Evolutionary conservation across 2,797 vertebrate species (phyloP), one percentile per base, ranked within the genome.

Genomic region (Limosa lapponica): DNA sequence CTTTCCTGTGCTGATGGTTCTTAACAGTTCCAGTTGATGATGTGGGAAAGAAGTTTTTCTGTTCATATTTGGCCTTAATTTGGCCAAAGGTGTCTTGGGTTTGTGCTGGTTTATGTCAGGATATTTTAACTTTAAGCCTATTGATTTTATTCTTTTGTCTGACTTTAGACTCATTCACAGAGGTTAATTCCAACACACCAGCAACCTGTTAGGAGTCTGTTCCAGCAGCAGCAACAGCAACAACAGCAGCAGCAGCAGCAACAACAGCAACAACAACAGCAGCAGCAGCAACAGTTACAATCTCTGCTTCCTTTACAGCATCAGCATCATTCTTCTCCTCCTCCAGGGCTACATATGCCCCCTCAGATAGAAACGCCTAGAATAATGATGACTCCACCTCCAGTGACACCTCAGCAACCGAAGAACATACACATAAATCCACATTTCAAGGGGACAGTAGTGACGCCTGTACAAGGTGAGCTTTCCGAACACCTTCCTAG

Each of bases 371-470:
- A 99, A 93, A 98, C 98, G 0, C 98, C 98, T 17, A 98, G 98
- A 49, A 98, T 99, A 96, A 98, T 99, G 98, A 98, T 97, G 97
- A 98, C 99, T 48, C 98, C 99, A 5, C 97, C 99, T 39, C 97
- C 97, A 37, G 98, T 98, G 97, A 97, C 98, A 61, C 98, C 98
- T 15, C 98, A 99, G 46, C 99, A 99, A 92, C 98, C 99, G 71
- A 99, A 99, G 98, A 99, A 99, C 95, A 99, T 99, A 91, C 99
- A 99, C 97, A 99, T 99, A 96, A 99, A 99, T 94, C 99, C 99
- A 5, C 99, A 99, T 98, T 99, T 99, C 98, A 99, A 99, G 98
- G 99, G 99, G 61, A 99, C 99, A 0, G 96, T 99, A 34, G 98
- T 99, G 69, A 98, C 99, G 1, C 98, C 99, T 46, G 99, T 99